Evolutionary conservation across 2,888 invertebrate genomes (phyloP).

Genomic region (Teleiodes luculella): DNA sequence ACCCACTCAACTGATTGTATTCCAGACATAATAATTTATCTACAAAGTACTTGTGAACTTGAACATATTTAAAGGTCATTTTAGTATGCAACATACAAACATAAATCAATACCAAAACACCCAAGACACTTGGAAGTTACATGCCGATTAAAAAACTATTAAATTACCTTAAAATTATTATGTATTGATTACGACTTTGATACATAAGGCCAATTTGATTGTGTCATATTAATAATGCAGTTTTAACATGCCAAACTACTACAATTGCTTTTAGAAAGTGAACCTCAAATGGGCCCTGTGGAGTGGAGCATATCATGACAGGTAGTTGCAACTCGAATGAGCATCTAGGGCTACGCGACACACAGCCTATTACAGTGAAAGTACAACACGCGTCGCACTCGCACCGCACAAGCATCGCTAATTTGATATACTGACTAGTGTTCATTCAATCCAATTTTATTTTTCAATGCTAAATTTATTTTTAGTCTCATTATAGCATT

Average conservation of each 20-base stretch:
- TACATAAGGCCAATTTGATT: no score
- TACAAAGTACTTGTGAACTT: constrained; percentile 3
- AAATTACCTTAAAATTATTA: no score
- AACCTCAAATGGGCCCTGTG: constrained; percentile 2
- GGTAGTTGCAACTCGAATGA: constrained; percentile 33
- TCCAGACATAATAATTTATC: constrained; percentile 4
- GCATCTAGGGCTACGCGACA: constrained; percentile 37
- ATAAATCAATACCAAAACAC: no score
- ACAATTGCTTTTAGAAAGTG: constrained; percentile 7
- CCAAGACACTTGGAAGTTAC: no score
- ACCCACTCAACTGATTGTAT: constrained; percentile 6
- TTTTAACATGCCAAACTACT: not conserved
- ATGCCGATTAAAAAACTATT: no score
- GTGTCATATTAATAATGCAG: not conserved
- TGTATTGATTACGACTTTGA: no score
- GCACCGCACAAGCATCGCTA: not conserved
- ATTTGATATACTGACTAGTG: not conserved
- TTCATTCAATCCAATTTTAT: no score
- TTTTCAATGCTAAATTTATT: no score
- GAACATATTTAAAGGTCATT: constrained; percentile 1
- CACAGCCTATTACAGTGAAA: constrained; percentile 38
- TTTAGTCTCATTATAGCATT: no score
- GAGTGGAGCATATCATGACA: constrained; percentile 5
- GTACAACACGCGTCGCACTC: constrained; percentile 20
- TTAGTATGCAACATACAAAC: not conserved